Evolutionary conservation across 2,797 vertebrate genomes (phyloP).

Genomic region (Brachymystax lenok): DNA sequence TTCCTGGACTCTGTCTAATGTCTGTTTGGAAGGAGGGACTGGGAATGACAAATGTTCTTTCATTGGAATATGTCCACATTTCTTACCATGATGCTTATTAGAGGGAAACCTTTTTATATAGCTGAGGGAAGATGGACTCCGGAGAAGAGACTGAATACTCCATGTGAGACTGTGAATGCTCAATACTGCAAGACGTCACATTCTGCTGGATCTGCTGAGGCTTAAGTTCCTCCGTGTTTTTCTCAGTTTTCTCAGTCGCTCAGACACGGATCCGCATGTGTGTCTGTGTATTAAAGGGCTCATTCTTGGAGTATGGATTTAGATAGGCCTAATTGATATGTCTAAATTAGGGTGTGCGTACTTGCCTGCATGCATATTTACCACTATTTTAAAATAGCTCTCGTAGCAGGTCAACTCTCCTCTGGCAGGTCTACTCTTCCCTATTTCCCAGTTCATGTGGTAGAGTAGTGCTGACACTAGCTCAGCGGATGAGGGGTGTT

Average conservation of each 20-base stretch:
- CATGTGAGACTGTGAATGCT: background rate
- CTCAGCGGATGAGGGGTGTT: background rate
- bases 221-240: background rate
- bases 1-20: background rate
- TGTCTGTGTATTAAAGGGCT: background rate
- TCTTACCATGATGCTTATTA: background rate
- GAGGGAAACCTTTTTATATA: background rate
- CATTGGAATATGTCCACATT: background rate
- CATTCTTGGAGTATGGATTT: constrained; percentile 8
- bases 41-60: background rate
- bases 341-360: background rate
- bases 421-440: constrained; percentile 8
- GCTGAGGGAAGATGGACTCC: background rate
- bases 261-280: background rate
- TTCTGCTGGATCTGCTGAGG: constrained; percentile 1
- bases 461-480: background rate
- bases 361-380: background rate
- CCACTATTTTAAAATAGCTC: background rate
- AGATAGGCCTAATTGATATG: background rate
- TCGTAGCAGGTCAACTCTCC: too few species aligned
- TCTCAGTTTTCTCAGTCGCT: background rate
- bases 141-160: background rate
- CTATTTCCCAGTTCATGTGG: background rate
- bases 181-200: background rate
- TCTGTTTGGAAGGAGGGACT: background rate